phyloP scores from a whole-genome alignment of 1,140 invertebrate species.

The Orius laevigatus region DNA sequence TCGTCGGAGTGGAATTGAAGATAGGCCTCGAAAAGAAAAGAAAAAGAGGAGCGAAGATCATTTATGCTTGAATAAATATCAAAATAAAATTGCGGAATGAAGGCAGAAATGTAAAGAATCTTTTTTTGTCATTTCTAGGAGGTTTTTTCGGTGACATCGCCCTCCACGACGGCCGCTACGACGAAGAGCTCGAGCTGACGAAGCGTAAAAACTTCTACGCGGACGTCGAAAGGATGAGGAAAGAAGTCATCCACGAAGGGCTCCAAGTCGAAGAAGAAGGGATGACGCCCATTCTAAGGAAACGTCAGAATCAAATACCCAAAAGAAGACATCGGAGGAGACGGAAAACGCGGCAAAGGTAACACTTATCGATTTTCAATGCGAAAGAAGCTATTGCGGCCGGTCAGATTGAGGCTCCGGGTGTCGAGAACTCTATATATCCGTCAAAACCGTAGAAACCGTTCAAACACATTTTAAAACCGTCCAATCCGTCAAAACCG shows the following conservation, averaged over 20 bases:
- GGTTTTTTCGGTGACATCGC: conserved; percentile 22
- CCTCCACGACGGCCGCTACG: conserved; percentile 19
- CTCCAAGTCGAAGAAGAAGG: conserved; percentile 68
- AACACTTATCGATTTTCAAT: too few relatives aligned
- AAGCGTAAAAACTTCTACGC: conserved; percentile 28
- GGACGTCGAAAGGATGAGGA: conserved; percentile 57
- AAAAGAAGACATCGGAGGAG: conserved; percentile 5
- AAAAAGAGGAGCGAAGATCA: neutral
- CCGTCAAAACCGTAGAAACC: too few relatives aligned
- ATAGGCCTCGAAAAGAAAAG: conserved; percentile 1
- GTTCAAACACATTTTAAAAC: too few relatives aligned
- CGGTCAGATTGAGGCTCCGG: too few relatives aligned
- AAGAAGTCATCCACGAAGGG: conserved; percentile 59
- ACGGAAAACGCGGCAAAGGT: conserved; percentile 22
- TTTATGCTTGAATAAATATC: neutral
- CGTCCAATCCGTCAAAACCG: too few relatives aligned
- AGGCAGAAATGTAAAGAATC: neutral
- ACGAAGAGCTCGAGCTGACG: conserved; percentile 14
- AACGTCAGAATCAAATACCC: conserved; percentile 7
- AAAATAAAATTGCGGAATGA: neutral
- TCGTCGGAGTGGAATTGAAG: neutral
- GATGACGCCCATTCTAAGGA: conserved; percentile 35
- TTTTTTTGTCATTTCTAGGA: conserved; percentile 16
- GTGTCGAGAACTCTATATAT: too few relatives aligned
- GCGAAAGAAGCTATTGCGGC: too few relatives aligned